phyloP scores from a whole-genome alignment of 1,140 invertebrate genomes.

The Luehdorfia chinensis region DNA sequence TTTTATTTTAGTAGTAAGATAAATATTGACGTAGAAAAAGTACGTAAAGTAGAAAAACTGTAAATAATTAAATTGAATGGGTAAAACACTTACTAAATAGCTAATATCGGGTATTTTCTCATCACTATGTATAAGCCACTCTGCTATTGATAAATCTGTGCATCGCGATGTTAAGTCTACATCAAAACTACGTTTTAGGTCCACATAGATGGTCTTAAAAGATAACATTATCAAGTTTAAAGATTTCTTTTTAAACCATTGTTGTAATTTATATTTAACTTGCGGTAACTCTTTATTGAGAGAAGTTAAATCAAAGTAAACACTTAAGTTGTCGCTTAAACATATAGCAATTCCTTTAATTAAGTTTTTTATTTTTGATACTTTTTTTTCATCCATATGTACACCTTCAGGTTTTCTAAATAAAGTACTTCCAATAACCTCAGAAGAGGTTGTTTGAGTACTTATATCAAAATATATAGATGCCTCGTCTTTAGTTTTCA shows the following conservation, averaged over 20 bases:
- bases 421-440: constrained; percentile 52
- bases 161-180: constrained; percentile 29
- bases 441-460: constrained; percentile 15
- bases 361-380: constrained; percentile 10
- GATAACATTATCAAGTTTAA: constrained; percentile 38
- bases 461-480: constrained; percentile 43
- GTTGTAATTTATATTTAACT: constrained; percentile 34
- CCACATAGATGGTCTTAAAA: constrained; percentile 31
- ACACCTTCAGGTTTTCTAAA: constrained; percentile 23
- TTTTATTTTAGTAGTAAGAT: too few relatives aligned
- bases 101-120: constrained; percentile 41
- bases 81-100: constrained; percentile 52
- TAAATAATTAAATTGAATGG: too few relatives aligned
- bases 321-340: constrained; percentile 29
- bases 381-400: constrained; percentile 12
- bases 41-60: too few relatives aligned
- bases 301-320: constrained; percentile 49
- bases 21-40: too few relatives aligned
- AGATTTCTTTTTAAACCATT: constrained; percentile 29
- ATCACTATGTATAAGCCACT: constrained; percentile 61
- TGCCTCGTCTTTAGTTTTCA: constrained; percentile 28
- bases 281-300: constrained; percentile 17
- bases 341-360: constrained; percentile 48
- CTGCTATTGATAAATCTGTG: constrained; percentile 44
- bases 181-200: constrained; percentile 37